Conservation (phyloP, 2,113 vertebrate species). For the Circaetus cinerascens region DNA sequence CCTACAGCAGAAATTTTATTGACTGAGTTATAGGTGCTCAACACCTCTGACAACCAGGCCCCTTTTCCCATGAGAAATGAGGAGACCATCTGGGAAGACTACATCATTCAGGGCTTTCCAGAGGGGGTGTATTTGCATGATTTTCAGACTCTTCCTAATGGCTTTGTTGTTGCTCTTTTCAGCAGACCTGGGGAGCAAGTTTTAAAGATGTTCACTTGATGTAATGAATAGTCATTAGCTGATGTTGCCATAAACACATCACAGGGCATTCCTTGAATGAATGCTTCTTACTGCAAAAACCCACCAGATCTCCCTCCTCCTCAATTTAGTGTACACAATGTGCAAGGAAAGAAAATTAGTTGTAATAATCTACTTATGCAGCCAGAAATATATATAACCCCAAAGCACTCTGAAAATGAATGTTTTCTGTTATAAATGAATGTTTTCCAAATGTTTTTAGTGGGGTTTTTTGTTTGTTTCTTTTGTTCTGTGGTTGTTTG, state of each 20-base stretch:
- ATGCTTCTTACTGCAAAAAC: neutral
- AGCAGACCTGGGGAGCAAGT: neutral
- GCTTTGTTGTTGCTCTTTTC: neutral
- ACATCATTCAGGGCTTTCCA: neutral
- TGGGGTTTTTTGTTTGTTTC: neutral
- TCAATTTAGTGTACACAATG: neutral
- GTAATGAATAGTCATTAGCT: constrained; percentile 1
- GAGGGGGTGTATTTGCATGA: neutral
- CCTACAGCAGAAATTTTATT: neutral
- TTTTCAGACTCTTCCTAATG: neutral
- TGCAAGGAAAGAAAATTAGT: neutral
- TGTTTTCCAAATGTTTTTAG: neutral
- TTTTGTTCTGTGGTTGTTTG: neutral
- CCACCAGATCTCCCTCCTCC: neutral
- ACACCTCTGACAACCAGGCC: neutral
- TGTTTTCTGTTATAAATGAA: neutral
- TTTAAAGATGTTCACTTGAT: neutral
- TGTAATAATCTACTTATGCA: neutral
- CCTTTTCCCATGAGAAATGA: neutral
- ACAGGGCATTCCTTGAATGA: neutral
- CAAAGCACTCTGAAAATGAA: neutral
- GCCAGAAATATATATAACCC: neutral
- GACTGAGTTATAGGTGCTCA: neutral
- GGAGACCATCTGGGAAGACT: neutral
- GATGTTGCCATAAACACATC: neutral